Evolutionary conservation across 1,140 invertebrate genomes (phyloP), one percentile per base, ranked within the genome.

Genomic region (Radopholus similis): DNA sequence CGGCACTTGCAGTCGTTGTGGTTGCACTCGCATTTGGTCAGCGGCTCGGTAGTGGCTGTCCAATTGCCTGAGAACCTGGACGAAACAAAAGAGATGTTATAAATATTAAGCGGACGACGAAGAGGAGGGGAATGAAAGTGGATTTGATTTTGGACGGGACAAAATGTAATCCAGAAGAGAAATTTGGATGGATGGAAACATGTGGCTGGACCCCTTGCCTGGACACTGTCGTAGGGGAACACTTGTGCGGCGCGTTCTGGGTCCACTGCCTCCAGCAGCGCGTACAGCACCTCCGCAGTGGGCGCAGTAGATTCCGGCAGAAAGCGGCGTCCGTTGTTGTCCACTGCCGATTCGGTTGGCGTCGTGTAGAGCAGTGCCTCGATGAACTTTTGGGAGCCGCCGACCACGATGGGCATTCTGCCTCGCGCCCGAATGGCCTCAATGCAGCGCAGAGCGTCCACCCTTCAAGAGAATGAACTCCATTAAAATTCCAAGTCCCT

Each of bases 381-480:
- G 71, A 98, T 93, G 83, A 98, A 99, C 85, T 99, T 99, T 84
- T 94, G 93, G 4, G 96, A 98, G 18, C 96, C 96, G 40, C 96
- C 96, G 9, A 97, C 95, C 60, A 99, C 86, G 63, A 98, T 88
- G 1, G 96, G 94, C 30, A 94, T 81, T 83, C 91, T 93, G 23
- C 87, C 85, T 69, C 86, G 82, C 44, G 84, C 66, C 37, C 89
- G 83, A 38, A 97, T 83, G 54, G 88, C 86, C 53, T 94, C 88
- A 44, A 96, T 90, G 77, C 95, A 88, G 55, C 89, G 87, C 1
- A 96, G 77, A 9, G 90, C 90, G n/a, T n/a, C n/a, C n/a, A n/a
- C 63, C 84, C 85, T 81, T 92, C 88, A 66, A 89, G 87, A 84
- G 91, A 99, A 78, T 93, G 88, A 0, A 89, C 86, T 2, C 98